Evolutionary conservation across 2,797 vertebrate genomes (phyloP), one percentile per base, ranked within the genome.

Genomic region (Manis crassicaudata): DNA sequence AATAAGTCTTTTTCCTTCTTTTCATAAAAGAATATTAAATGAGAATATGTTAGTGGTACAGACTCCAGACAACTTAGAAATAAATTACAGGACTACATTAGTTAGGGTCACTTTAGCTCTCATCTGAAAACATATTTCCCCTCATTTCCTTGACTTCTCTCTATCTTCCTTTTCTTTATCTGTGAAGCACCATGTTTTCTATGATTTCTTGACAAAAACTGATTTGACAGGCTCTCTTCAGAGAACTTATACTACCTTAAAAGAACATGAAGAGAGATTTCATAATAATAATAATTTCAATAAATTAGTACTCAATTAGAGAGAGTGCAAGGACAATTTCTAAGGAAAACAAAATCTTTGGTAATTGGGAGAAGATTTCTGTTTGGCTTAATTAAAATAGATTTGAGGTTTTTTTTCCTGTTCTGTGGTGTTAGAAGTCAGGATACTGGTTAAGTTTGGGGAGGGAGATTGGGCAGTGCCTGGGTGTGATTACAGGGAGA

Each of bases 341-440:
- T 94, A 32, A 84, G 56, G 43, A 90, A 95, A 86, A 23, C 35
- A 62, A 90, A 87, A 70, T 86, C 50, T 91, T 97, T 80, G 40
- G 27, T 88, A 96, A 88, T 62, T 88, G 32, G 50, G 23, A 82
- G 37, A 70, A 77, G 27, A 72, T 56, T 87, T 89, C 90, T 58
- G 27, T 65, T 88, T 68, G 50, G 23, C 20, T 87, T 90, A 81
- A 81, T 50, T 93, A 88, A 94, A 43, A 43, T 18, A 79, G 73
- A 50, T 2, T 56, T 90, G 70, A 73, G 29, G 43, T 43, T 43
- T 46, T 46, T 46, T 46, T 46, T 46, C 10, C 10, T 46, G 10
- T 46, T 58, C 58, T 65, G 8, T 63, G 21, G 21, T 11, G 17
- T 37, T 65, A 67, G 17, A 93, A 75, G 62, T 70, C 43, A 90